phyloP scores from a whole-genome alignment of 1,140 invertebrate genomes.

The Parapsyche elsis region DNA sequence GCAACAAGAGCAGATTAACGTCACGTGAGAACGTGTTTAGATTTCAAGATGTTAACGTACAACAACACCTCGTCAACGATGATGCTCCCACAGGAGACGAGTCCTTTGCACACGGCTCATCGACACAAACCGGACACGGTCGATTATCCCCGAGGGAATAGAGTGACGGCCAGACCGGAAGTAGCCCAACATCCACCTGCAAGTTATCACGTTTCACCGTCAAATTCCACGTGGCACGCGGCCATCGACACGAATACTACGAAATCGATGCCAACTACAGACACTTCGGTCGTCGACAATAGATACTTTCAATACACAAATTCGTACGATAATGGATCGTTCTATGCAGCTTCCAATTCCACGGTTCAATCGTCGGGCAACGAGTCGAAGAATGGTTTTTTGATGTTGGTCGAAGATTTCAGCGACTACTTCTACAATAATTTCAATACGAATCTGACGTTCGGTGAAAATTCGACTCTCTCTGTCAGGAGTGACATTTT shows the following conservation, averaged over 20 bases:
- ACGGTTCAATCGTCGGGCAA: constrained; percentile 41
- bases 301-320: constrained; percentile 22
- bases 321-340: neutral
- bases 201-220: neutral
- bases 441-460: constrained; percentile 61
- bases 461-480: constrained; percentile 58
- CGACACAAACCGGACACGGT: constrained; percentile 30
- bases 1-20: neutral
- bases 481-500: constrained; percentile 61
- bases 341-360: neutral
- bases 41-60: neutral
- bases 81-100: neutral
- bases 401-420: constrained; percentile 71
- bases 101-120: neutral
- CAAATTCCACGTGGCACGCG: constrained; percentile 26
- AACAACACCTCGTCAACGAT: constrained; percentile 2
- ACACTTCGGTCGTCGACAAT: neutral
- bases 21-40: neutral
- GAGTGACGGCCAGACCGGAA: constrained; percentile 28
- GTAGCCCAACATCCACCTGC: neutral
- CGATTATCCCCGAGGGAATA: constrained; percentile 14
- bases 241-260: constrained; percentile 7
- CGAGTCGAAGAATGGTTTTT: constrained; percentile 64
- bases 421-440: constrained; percentile 71
- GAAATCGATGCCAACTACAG: neutral